Base-by-base conservation (phyloP, 2,113 vertebrate genomes). In the Rutilus rutilus region DNA sequence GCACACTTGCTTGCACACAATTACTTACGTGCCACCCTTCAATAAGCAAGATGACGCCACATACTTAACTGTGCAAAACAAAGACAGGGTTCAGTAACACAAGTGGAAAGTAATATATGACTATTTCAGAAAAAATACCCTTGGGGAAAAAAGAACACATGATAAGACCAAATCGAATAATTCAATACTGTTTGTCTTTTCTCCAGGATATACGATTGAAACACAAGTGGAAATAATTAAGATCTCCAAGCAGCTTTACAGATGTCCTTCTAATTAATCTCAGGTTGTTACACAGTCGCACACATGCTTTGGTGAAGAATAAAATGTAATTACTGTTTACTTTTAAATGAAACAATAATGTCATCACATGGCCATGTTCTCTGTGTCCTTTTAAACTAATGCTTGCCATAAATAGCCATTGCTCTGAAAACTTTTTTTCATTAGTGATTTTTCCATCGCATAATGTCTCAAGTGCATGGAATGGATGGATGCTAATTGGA, bases 141-240 rank as follows among this genome's bases (percentile, higher is more conserved):
- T 52, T 59, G 4, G 10, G 6, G 59, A 64, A 80, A 69, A 59
- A 76, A 78, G 76, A 30, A 54, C 39, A 27, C 12, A 30, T 23
- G 42, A 83, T 57, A 71, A 85, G 30, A 39, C 25, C 9, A 4
- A 80, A 74, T 45, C 8, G 1, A 52, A 59, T 67, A 79, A 84
- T 81, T 86, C 77, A 76, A 83, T 77, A 42, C 67, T 52, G 14
- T 67, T 81, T 79, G 65, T 54, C 64, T 83, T 78, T 23, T 74
- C 59, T 84, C 77, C 76, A 84, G 65, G 27, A 67, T 36, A 59
- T 84, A 54, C 36, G 57, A 42, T 54, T 62, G 19, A 71, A 80
- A 80, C 57, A 45, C 82, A 83, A 76, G 69, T 78, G 67, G 67
- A 88, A 81, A 81, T 60, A 78, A 36, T 85, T 82, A 45, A 74